These are phyloP conservation scores for Oscheius sp. DNA, from an alignment of 2,888 invertebrate species.

Conservation along the genomic window DNA sequence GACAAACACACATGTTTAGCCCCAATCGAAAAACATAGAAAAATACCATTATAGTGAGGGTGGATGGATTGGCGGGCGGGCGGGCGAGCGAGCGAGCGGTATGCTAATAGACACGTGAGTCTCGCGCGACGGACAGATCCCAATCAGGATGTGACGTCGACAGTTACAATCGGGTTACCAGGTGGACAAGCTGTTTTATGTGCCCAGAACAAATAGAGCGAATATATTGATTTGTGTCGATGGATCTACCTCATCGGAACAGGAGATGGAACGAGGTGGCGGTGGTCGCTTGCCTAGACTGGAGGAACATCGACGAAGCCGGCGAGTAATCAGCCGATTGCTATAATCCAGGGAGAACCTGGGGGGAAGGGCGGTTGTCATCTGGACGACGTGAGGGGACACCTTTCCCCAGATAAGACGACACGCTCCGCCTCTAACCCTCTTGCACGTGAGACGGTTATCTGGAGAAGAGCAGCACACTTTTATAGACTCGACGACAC, in stretches of 20 bases:
- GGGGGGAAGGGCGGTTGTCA: constrained; percentile 24
- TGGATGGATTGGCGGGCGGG: background rate
- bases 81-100: background rate
- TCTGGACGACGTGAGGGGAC: background rate
- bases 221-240: constrained; percentile 2
- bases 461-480: background rate
- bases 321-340: constrained; percentile 19
- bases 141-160: constrained; percentile 6
- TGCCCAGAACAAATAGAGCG: constrained; percentile 2
- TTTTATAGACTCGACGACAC: background rate
- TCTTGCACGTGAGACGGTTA: constrained; percentile 20
- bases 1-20: too few relatives aligned
- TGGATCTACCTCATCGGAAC: constrained; percentile 24
- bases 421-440: constrained; percentile 15
- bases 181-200: constrained; percentile 9
- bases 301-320: constrained; percentile 6
- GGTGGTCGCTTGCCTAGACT: constrained; percentile 1
- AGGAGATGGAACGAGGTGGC: constrained; percentile 14
- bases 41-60: background rate
- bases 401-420: constrained; percentile 5
- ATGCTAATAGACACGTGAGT: constrained; percentile 2
- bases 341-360: constrained; percentile 15
- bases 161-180: background rate
- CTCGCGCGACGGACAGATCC: background rate
- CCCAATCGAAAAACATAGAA: background rate